These are phyloP conservation scores for Temnothorax rugatulus DNA, from an alignment of 2,888 invertebrate species.

Conservation along the genomic window DNA sequence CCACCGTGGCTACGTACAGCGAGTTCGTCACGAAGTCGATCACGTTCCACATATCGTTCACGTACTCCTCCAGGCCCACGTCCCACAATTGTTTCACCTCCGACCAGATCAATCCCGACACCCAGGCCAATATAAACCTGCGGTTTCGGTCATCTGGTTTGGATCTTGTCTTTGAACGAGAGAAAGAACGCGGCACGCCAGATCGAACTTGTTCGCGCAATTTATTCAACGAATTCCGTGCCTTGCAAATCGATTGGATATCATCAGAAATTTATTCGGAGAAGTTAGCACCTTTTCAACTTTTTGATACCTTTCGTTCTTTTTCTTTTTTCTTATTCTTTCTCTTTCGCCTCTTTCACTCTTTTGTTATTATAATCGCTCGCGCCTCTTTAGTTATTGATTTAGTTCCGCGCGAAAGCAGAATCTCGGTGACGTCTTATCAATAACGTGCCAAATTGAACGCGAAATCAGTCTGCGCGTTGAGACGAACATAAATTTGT, in stretches of 20 bases:
- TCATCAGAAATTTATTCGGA: background rate
- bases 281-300: background rate
- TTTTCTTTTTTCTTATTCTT: background rate
- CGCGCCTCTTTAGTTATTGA: background rate
- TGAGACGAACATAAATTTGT: constrained; percentile 8
- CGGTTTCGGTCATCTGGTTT: background rate
- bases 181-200: background rate
- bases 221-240: constrained; percentile 9
- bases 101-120: constrained; percentile 98
- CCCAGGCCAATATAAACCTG: constrained; percentile 96
- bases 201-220: background rate
- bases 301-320: background rate
- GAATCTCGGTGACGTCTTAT: background rate
- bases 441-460: constrained; percentile 19
- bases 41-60: constrained; percentile 99
- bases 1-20: constrained; percentile 98
- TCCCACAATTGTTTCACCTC: constrained; percentile 99
- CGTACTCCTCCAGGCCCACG: constrained; percentile 98
- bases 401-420: background rate
- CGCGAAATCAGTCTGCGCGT: background rate
- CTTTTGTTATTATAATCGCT: background rate
- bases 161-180: background rate
- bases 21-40: constrained; percentile 99
- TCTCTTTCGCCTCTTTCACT: background rate
- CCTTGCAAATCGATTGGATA: background rate